Base-by-base conservation (phyloP, 2,888 invertebrate genomes). In the Phortica okadai region DNA sequence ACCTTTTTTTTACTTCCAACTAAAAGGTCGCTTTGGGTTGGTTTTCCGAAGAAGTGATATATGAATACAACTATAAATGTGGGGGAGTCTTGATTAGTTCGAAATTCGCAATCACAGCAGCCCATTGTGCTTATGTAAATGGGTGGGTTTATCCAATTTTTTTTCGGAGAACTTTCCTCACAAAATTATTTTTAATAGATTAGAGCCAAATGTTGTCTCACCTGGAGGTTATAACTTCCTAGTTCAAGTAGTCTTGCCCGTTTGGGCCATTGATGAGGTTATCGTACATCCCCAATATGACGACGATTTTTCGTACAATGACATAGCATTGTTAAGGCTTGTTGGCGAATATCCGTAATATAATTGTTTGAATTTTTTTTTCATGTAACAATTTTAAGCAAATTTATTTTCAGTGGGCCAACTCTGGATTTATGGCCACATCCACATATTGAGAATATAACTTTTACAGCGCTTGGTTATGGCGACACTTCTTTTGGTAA, bases 381-480 rank as follows among this genome's bases (percentile, higher is more conserved):
- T 6, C 0, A n/a, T 6, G 2, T n/a, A 21, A n/a, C n/a, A 5
- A 21, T n/a, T 2, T 16, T 10, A 16, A 16, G 21, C 3, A n/a
- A n/a, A 14, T 64, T 64, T 33, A 8, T 2, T 67, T 67, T 1
- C 6, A 67, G 67, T 16, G 44, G 44, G 14, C 88, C 93, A 76
- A 94, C 94, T 3, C 92, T 93, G 4, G 94, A 94, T 84, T 89
- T 94, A 16, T 93, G 92, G 84, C 88, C 87, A 3, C 86, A 86
- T 74, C 70, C 66, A 6, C 70, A 81, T 45, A 81, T 91, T 64
- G 82, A 87, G n/a, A 86, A 87, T 73, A 82, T 82, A 14, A 89
- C 88, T 79, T 92, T 92, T 6, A 91, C 93, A 2, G 94, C 94
- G 6, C 92, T 92, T 66, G 94, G 94, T 73, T 94, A 93, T 92